These are phyloP conservation scores for Pipistrellus kuhlii DNA, from an alignment of 2,797 vertebrate genomes.

Conservation along the genomic window DNA sequence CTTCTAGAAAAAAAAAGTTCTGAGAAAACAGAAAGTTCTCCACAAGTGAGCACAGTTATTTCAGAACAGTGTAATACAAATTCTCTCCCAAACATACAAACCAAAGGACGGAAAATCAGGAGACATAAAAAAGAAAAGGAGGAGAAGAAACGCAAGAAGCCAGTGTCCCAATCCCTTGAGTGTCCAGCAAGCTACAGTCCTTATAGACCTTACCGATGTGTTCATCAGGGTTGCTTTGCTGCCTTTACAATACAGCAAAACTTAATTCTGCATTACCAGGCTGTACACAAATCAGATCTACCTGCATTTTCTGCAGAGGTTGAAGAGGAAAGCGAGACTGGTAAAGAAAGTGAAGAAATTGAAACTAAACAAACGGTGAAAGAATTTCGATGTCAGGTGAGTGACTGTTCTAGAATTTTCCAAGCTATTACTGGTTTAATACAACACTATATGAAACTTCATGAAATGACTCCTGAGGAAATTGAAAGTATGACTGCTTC, in stretches of 20 bases:
- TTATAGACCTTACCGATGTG: conserved; percentile 95
- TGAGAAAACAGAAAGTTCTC: conserved; percentile 84
- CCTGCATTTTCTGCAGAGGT: conserved; percentile 91
- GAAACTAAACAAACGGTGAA: conserved; percentile 87
- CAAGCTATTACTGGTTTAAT: conserved; percentile 93
- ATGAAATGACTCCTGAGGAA: conserved; percentile 93
- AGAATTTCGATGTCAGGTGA: conserved; percentile 96
- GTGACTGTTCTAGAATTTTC: conserved; percentile 96
- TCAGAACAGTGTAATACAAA: conserved; percentile 76
- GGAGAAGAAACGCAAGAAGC: conserved; percentile 89
- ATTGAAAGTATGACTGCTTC: conserved; percentile 90
- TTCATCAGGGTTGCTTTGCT: conserved; percentile 96
- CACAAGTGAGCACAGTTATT: conserved; percentile 73
- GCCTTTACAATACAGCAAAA: conserved; percentile 98
- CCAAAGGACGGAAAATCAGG: conserved; percentile 83
- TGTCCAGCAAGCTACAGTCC: conserved; percentile 89
- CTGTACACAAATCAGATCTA: conserved; percentile 95
- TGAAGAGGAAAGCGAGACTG: conserved; percentile 90
- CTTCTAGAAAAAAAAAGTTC: conserved; percentile 83
- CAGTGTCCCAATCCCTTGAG: conserved; percentile 85
- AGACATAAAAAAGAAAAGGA: conserved; percentile 89
- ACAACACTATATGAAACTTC: conserved; percentile 96
- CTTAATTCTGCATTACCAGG: conserved; percentile 97
- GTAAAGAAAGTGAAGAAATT: conserved; percentile 86
- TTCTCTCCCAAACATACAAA: conserved; percentile 55